Evolutionary conservation across 2,113 vertebrate species (phyloP).

Genomic region (Chaetops frenatus): DNA sequence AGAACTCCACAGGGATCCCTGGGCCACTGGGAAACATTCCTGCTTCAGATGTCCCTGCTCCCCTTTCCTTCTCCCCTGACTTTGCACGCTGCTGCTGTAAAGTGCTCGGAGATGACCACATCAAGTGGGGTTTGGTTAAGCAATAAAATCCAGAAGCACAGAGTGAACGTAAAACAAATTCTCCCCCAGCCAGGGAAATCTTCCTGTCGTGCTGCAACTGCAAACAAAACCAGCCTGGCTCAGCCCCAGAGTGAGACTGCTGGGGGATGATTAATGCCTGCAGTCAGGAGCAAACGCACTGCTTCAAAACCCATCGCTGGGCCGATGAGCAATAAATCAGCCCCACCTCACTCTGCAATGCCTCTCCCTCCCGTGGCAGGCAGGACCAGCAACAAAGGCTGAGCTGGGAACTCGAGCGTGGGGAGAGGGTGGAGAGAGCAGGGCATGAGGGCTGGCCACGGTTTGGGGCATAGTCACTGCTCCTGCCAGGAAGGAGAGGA

Average conservation of each 20-base stretch:
- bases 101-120: not conserved
- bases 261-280: conserved; percentile 47
- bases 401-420: not conserved
- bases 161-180: conserved; percentile 17
- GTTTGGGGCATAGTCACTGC: not conserved
- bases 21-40: not conserved
- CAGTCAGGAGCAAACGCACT: conserved; percentile 25
- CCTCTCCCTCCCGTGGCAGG: not conserved
- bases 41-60: not conserved
- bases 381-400: not conserved
- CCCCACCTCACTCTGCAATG: conserved; percentile 48
- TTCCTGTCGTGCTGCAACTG: conserved; percentile 38
- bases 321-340: conserved; percentile 55
- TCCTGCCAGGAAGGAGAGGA: not conserved
- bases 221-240: conserved; percentile 42
- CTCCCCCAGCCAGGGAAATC: not conserved
- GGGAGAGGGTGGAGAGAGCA: not conserved
- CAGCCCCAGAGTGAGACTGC: not conserved
- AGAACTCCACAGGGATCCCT: not conserved
- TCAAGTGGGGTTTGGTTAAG: conserved; percentile 44
- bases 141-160: conserved; percentile 41
- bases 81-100: not conserved
- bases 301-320: conserved; percentile 2
- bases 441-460: not conserved
- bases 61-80: not conserved